Conservation (phyloP, 2,113 vertebrate species). For the Oncorhynchus clarkii region DNA sequence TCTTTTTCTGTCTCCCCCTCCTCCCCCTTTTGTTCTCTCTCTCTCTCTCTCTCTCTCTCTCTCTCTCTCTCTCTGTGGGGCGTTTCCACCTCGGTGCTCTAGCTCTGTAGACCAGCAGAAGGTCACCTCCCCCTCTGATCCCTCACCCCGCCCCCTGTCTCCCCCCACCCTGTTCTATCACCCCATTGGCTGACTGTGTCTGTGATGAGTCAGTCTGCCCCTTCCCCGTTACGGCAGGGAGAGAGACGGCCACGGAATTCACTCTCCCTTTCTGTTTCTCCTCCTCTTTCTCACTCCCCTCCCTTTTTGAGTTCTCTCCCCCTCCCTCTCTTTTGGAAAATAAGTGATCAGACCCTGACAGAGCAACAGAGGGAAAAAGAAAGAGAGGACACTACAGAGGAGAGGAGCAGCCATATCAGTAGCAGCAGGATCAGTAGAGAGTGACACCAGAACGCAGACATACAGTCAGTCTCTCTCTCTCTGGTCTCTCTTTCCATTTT, state of each 20-base stretch:
- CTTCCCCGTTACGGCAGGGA: conserved; percentile 53
- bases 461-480: background rate
- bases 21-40: conserved; percentile 9
- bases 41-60: conserved; percentile 25
- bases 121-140: conserved; percentile 67
- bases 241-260: conserved; percentile 38
- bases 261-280: conserved; percentile 45
- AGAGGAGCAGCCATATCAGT: conserved; percentile 14
- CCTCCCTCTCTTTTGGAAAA: conserved; percentile 61
- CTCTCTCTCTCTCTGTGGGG: conserved; percentile 59
- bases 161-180: conserved; percentile 25
- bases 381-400: conserved; percentile 9
- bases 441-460: conserved; percentile 45
- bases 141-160: conserved; percentile 41
- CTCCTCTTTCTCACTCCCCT: conserved; percentile 56
- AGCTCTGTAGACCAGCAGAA: conserved; percentile 66
- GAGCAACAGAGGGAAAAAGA: conserved; percentile 14
- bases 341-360: conserved; percentile 66
- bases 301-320: conserved; percentile 34
- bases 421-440: conserved; percentile 24
- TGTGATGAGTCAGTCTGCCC: conserved; percentile 38
- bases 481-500: conserved; percentile 55
- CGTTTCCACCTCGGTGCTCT: conserved; percentile 70
- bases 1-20: conserved; percentile 4
- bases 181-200: conserved; percentile 40